Evolutionary conservation across 2,888 invertebrate species (phyloP), one percentile per base, ranked within the genome.

Genomic region (Hedychridium roseum): DNA sequence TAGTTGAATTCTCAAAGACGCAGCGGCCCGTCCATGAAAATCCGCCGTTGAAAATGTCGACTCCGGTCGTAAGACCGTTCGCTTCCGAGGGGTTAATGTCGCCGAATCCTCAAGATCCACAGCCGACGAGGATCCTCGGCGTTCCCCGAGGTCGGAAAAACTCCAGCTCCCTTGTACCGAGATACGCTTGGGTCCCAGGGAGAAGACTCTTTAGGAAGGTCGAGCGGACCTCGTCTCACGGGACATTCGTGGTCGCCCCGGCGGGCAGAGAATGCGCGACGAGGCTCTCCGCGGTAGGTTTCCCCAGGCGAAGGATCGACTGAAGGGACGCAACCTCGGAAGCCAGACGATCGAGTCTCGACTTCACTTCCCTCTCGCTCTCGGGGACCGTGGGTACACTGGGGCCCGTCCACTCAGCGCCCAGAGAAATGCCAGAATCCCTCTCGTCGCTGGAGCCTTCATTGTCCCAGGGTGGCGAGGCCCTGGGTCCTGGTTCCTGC

Each of bases 321-420:
- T 94, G 93, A 4, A 97, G 86, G 58, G 89, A 91, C 39, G 92
- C 94, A 59, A 97, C 94, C 80, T 97, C 96, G 1, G 91, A 90
- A 23, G 94, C 94, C 16, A 97, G 85, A 64, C 92, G 86, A 67
- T 91, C 92, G 61, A 97, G 83, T 79, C 96, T 91, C 2, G 89
- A 89, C 75, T 92, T 92, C 9, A 95, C 83, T 76, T 90, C 89
- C 54, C 87, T 85, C 72, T 90, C 88, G 58, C 86, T 86, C 59
- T 88, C 87, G 38, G 84, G 83, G 23, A 80, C 79, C 14, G 64
- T 54, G 21, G 80, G 74, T 0, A 74, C 74, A 9, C 72, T 72
- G 2, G 80, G 73, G 0, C 80, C 80, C 2, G 82, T 79, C 83
- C 83, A 89, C 59, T 89, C 89, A 5, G 85, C 86, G 1, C 90